Conservation (phyloP, 1,140 invertebrate genomes). For the Magallana angulata region DNA sequence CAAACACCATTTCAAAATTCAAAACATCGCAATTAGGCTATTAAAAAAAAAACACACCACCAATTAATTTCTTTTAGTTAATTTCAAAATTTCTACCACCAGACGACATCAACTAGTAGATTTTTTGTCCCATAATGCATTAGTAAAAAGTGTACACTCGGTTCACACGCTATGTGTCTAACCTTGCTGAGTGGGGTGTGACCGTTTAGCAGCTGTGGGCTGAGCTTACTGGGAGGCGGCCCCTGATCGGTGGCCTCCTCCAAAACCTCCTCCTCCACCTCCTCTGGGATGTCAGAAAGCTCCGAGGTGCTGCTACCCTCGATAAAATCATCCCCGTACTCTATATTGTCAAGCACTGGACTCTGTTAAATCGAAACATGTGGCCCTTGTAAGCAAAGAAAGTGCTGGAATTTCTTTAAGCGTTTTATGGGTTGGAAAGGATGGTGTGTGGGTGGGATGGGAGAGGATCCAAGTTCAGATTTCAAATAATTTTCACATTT, state of each 20-base stretch:
- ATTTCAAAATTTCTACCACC: conserved; percentile 10
- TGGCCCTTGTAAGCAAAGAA: conserved; percentile 20
- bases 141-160: conserved; percentile 22
- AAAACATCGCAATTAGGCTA: not conserved
- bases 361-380: conserved; percentile 60
- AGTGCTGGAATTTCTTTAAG: not conserved
- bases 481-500: no score
- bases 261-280: conserved; percentile 68
- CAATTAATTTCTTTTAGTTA: no score
- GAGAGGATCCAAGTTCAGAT: no score
- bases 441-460: no score
- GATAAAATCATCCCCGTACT: conserved; percentile 80
- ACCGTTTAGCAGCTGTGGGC: conserved; percentile 51
- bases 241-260: conserved; percentile 67
- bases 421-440: no score
- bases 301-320: conserved; percentile 80
- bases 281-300: conserved; percentile 81
- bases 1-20: conserved; percentile 14
- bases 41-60: no score
- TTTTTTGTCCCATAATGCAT: conserved; percentile 2
- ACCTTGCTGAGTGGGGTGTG: conserved; percentile 54
- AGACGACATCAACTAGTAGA: conserved; percentile 6
- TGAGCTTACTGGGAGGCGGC: conserved; percentile 58
- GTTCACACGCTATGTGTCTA: conserved; percentile 42
- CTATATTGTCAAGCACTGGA: conserved; percentile 55